Evolutionary conservation across 2,113 vertebrate genomes (phyloP).

Genomic region (Tetraodon nigroviridis): DNA sequence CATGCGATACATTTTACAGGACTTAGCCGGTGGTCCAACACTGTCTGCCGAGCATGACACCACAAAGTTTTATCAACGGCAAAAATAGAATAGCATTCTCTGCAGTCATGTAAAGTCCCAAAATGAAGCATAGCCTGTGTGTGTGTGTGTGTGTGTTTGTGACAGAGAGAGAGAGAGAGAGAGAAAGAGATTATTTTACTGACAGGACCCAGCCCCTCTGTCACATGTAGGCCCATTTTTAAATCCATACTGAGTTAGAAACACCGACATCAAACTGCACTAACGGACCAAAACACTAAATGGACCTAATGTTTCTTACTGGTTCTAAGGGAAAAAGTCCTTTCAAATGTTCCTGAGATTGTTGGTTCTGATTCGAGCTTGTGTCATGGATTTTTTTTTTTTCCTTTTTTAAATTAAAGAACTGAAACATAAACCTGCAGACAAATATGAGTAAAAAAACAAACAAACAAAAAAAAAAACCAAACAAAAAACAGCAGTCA

Average conservation of each 20-base stretch:
- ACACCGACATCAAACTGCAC: constrained; percentile 40
- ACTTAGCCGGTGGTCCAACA: constrained; percentile 41
- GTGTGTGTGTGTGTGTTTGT: neutral
- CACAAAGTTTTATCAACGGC: too few species aligned
- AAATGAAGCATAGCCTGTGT: neutral
- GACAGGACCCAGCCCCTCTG: constrained; percentile 55
- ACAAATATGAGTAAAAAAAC: too few species aligned
- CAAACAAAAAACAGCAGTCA: too few species aligned
- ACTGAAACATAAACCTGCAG: constrained; percentile 13
- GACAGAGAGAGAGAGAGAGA: neutral
- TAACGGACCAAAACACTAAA: constrained; percentile 44
- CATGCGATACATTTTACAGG: constrained; percentile 25
- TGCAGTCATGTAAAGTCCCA: too few species aligned
- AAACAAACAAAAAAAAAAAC: too few species aligned
- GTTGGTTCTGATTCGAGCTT: constrained; percentile 46
- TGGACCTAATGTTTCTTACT: constrained; percentile 25
- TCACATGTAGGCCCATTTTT: constrained; percentile 55
- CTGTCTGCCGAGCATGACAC: constrained; percentile 1
- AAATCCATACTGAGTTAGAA: constrained; percentile 50
- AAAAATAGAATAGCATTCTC: too few species aligned
- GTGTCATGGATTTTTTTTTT: too few species aligned
- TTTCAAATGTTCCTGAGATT: constrained; percentile 34
- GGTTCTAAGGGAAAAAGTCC: constrained; percentile 35
- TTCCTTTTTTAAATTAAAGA: too few species aligned
- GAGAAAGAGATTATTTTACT: neutral